Percentiles rank a stretch among this genome's conserved stretches.
Conservation (phyloP, 2,113 vertebrate genomes). For the Junco hyemalis region DNA sequence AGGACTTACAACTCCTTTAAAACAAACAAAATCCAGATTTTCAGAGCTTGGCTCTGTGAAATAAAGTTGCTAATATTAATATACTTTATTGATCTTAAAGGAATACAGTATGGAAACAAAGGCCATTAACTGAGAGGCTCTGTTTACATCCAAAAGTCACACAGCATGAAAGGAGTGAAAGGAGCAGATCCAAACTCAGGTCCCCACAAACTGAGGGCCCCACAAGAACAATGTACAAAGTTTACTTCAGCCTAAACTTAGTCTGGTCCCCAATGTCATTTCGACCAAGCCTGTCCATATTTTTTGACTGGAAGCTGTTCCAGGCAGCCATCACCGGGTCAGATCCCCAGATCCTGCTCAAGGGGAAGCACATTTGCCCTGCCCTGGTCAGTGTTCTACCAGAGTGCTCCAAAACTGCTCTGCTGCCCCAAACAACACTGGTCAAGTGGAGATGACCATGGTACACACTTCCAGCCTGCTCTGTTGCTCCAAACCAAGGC, state of each 20-base stretch:
- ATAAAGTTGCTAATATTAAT: conserved; percentile 19
- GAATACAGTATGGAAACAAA: conserved; percentile 58
- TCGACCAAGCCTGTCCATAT: background rate
- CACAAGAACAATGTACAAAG: background rate
- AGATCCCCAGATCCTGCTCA: background rate
- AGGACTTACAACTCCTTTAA: background rate
- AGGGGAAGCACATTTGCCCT: background rate
- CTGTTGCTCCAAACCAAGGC: background rate
- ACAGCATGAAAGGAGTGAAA: background rate
- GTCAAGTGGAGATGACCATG: background rate
- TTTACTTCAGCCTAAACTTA: background rate
- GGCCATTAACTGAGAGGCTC: background rate
- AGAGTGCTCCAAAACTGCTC: background rate
- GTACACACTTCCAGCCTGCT: background rate
- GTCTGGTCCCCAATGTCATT: background rate
- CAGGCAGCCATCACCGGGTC: background rate
- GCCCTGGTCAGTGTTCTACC: background rate
- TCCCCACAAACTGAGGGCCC: background rate
- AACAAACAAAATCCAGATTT: conserved; percentile 32
- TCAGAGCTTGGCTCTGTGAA: conserved; percentile 2
- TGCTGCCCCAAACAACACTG: background rate
- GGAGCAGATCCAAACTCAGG: background rate
- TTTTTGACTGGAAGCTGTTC: background rate
- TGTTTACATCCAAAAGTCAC: conserved; percentile 35
- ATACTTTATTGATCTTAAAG: conserved; percentile 60